Percentiles rank a stretch among this genome's conserved stretches.
Evolutionary conservation across 2,113 vertebrate genomes (phyloP).

Genomic region (Nettapus auritus): DNA sequence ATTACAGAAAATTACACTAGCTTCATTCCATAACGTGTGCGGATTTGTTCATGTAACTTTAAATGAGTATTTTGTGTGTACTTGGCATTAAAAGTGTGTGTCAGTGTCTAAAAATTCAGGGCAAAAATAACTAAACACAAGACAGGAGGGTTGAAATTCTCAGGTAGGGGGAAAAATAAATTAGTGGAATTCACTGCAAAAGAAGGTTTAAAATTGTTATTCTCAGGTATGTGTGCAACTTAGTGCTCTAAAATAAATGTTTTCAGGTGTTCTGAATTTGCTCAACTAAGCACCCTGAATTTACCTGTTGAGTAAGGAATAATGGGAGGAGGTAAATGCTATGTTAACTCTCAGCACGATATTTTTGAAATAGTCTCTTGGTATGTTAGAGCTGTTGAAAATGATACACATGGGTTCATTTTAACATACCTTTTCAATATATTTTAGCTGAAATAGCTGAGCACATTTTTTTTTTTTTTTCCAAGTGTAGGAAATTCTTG

Average conservation of each 20-base stretch:
- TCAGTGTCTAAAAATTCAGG: not conserved
- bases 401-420: not conserved
- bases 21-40: rapidly evolving
- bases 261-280: not conserved
- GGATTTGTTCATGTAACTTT: not conserved
- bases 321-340: not conserved
- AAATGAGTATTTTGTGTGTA: not conserved
- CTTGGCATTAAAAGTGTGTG: not conserved
- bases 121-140: not conserved
- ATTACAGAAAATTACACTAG: not conserved
- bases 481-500: not conserved
- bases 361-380: not conserved
- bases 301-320: not conserved
- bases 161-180: rapidly evolving
- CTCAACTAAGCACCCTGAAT: not conserved
- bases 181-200: not conserved
- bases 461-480: not conserved
- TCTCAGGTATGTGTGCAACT: rapidly evolving
- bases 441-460: not conserved
- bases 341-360: not conserved
- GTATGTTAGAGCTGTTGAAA: not conserved
- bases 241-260: not conserved
- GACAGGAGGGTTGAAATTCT: not conserved
- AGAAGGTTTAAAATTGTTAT: not conserved
- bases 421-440: not conserved